These are phyloP conservation scores for Agriopis leucophaearia DNA, from an alignment of 2,888 invertebrate genomes.

Conservation along the genomic window DNA sequence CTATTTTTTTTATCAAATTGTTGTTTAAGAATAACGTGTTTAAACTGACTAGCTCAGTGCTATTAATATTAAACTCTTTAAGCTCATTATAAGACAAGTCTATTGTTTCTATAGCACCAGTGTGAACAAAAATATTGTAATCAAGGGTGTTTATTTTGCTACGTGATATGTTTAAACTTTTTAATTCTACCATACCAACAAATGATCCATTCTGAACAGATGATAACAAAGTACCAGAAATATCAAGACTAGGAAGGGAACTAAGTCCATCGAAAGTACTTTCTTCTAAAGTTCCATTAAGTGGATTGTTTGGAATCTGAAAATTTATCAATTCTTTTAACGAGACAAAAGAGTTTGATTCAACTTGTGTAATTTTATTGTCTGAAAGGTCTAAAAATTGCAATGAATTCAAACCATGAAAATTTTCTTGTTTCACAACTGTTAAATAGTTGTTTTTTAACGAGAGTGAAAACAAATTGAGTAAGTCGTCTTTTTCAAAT, in stretches of 20 bases:
- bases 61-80: conserved; percentile 60
- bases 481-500: conserved; percentile 62
- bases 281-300: conserved; percentile 58
- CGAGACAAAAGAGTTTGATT: conserved; percentile 59
- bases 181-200: conserved; percentile 61
- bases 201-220: conserved; percentile 66
- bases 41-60: conserved; percentile 58
- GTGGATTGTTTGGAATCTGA: conserved; percentile 65
- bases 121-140: conserved; percentile 63
- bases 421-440: conserved; percentile 56
- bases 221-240: conserved; percentile 62
- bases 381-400: conserved; percentile 67
- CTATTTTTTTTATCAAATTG: conserved; percentile 59
- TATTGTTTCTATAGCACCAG: conserved; percentile 59
- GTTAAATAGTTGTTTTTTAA: conserved; percentile 62
- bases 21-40: conserved; percentile 60
- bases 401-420: conserved; percentile 55
- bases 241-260: conserved; percentile 64
- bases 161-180: conserved; percentile 64
- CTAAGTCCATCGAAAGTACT: conserved; percentile 65
- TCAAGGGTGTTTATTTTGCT: conserved; percentile 60
- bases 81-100: conserved; percentile 71
- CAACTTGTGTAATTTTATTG: conserved; percentile 64
- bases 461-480: conserved; percentile 55
- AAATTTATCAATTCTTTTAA: conserved; percentile 61